A percentile compares a stretch with the other conserved stretches of the same genome.
These are phyloP conservation scores for Poecile atricapillus DNA, from an alignment of 2,113 vertebrate species.

Conservation along the genomic window DNA sequence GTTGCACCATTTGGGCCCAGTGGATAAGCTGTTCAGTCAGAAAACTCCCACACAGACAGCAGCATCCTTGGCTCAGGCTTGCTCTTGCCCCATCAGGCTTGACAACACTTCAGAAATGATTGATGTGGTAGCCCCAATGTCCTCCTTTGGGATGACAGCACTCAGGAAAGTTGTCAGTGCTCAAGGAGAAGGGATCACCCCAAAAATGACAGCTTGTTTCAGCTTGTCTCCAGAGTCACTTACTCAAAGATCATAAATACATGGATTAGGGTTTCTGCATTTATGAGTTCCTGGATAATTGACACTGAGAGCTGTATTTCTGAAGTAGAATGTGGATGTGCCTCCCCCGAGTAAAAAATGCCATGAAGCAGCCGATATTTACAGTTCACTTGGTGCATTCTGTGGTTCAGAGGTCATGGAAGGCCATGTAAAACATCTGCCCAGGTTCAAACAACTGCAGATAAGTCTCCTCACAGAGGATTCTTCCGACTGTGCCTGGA, in stretches of 20 bases:
- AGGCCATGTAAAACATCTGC: background rate
- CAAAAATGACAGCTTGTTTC: background rate
- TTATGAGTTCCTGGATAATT: background rate
- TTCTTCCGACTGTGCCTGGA: background rate
- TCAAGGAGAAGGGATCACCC: background rate
- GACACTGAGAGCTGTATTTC: background rate
- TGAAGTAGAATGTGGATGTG: background rate
- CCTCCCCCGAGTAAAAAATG: background rate
- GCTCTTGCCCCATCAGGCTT: background rate
- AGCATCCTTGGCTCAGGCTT: background rate
- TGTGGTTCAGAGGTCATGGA: background rate
- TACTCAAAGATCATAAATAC: background rate
- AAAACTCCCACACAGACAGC: background rate
- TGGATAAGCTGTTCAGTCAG: background rate
- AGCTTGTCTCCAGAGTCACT: background rate
- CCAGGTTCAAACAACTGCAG: background rate
- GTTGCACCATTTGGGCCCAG: background rate
- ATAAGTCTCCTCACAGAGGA: background rate
- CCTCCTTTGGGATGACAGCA: background rate
- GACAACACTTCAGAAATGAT: background rate
- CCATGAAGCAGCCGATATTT: background rate
- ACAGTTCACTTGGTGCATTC: background rate
- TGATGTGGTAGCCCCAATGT: background rate
- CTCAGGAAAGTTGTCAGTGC: constrained; percentile 9
- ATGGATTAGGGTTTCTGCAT: background rate